Evolutionary conservation across 2,888 invertebrate genomes (phyloP), one percentile per base, ranked within the genome.

Genomic region (Phytoseiulus persimilis): DNA sequence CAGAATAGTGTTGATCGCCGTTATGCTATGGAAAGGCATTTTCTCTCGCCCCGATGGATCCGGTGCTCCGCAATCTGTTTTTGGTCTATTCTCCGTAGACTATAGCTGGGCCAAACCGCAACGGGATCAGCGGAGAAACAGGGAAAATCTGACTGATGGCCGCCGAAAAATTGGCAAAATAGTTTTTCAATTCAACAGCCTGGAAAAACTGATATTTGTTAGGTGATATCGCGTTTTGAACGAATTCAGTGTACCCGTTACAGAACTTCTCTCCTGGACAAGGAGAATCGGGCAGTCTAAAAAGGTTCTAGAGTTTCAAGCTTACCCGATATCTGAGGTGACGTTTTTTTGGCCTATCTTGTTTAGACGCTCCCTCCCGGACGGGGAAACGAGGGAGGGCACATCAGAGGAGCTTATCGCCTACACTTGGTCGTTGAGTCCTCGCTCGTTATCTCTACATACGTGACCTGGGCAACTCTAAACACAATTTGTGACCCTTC

Each of bases 401-500:
- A 65, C 65, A 65, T 46, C 65, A 65, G 65, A 65, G 65, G 28
- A 65, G 65, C 65, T 65, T 65, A 65, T 65, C 65, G 65, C 9
- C 65, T 65, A 65, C 65, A 65, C 65, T 65, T 65, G 65, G 65
- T 65, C 65, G 65, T 65, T 28, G 65, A 65, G 65, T 65, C 65
- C 65, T 28, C 28, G 65, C 65, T 65, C 65, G 65, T 65, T 65
- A 65, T 65, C 65, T 3, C 65, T 65, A 6, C 28, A 65, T 65
- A 65, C 65, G 65, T 65, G 65, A 65, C 65, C 65, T 18, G 9
- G 18, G 65, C 65, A 65, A 65, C 65, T 65, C 65, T 65, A 65
- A 65, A 65, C 65, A 65, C 65, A 65, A 65, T 65, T 65, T 65
- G 65, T 65, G 65, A 65, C 65, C 65, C 65, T 65, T 65, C 65